Evolutionary conservation across 2,888 invertebrate genomes (phyloP).

Genomic region (Parnassius mnemosyne): DNA sequence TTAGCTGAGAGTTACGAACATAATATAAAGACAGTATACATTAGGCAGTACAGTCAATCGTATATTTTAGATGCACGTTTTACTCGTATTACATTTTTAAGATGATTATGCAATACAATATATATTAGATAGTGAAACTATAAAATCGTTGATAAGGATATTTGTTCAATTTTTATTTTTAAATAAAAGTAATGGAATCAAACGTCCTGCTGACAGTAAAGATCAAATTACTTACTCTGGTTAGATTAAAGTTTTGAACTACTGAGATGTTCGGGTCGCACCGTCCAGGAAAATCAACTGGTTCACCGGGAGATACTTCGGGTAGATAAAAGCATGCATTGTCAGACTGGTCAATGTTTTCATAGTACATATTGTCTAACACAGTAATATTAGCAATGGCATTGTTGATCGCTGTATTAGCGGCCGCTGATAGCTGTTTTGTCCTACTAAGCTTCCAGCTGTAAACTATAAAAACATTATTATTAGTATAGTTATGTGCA

Average conservation of each 20-base stretch:
- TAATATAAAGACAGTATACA: no score
- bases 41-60: no score
- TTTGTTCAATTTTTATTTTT: no score
- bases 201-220: conserved; percentile 8
- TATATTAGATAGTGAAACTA: no score
- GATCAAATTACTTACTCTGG: conserved; percentile 38
- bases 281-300: conserved; percentile 51
- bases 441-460: conserved; percentile 65
- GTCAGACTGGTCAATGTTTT: conserved; percentile 44
- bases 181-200: no score
- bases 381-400: conserved; percentile 43
- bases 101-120: no score
- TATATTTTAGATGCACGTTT: no score
- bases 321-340: conserved; percentile 57
- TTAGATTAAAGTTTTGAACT: conserved; percentile 46
- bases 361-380: conserved; percentile 48
- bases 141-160: no score
- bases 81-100: no score
- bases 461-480: conserved; percentile 40
- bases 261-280: conserved; percentile 49
- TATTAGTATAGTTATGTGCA: not conserved
- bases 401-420: conserved; percentile 39
- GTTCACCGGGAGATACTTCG: conserved; percentile 39
- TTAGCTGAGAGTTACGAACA: no score
- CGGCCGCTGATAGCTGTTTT: conserved; percentile 37